Percentiles rank a stretch among this genome's conserved stretches.
These are phyloP conservation scores for Halcyon senegalensis DNA, from an alignment of 2,113 vertebrate species.

Conservation along the genomic window DNA sequence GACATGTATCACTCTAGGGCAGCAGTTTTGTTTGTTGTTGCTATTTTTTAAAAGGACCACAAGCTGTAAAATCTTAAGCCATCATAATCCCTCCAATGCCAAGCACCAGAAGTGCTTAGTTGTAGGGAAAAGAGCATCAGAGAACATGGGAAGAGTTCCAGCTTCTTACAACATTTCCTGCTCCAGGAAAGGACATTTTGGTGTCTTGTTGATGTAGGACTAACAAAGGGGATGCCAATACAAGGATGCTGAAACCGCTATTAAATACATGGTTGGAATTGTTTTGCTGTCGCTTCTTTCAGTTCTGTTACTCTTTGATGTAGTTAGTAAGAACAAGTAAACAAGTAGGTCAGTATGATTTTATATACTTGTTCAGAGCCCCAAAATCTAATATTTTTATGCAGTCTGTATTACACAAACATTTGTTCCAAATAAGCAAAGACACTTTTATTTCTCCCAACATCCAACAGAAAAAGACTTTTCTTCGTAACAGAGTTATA, in stretches of 20 bases:
- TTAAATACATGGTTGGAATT: background rate
- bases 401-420: background rate
- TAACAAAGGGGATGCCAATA: background rate
- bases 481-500: background rate
- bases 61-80: background rate
- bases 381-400: background rate
- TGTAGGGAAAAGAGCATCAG: background rate
- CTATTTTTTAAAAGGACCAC: background rate
- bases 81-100: background rate
- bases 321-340: background rate
- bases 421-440: background rate
- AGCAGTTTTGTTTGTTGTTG: background rate
- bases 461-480: background rate
- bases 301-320: background rate
- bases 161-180: background rate
- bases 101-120: background rate
- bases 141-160: background rate
- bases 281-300: background rate
- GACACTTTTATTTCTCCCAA: background rate
- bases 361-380: background rate
- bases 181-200: background rate
- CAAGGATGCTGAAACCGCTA: background rate
- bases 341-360: background rate
- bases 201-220: background rate
- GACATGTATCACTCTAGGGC: fast-evolving